Evolutionary conservation across 2,888 invertebrate genomes (phyloP), one percentile per base, ranked within the genome.

Genomic region (Sinohyriopsis cumingii): DNA sequence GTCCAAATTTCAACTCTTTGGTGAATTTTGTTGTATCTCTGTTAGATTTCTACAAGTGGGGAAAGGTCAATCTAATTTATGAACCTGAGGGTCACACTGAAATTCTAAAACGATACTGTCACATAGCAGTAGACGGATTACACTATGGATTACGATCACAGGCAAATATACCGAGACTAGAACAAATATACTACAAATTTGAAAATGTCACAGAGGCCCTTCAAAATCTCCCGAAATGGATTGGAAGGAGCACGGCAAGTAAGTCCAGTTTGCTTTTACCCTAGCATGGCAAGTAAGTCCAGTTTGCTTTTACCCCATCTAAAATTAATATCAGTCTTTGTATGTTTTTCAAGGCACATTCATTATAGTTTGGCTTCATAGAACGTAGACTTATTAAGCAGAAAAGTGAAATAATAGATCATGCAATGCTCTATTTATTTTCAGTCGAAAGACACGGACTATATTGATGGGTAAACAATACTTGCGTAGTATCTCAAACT

Each of bases 1-100:
- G 88, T 1, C 75, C 87, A 24, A 84, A 83, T 76, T 79, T 84
- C 66, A 82, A 81, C 66, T 78, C 82, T 0, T 62, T 86, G 6
- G 75, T 79, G 0, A 67, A 77, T 9, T 79, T 84, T 54, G 62
- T 86, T 19, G 65, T 77, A 0, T 68, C 72, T 12, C 69, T 83
- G 3, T 64, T 84, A 22, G 22, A 53, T 1, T 65, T 73, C 45
- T 79, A 78, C 63, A 71, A 75, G 0, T 85, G 85, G 85, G 69
- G 67, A 18, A 79, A 80, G 53, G 65, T 84, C 12, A 81, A 80
- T 22, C 59, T 83, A 19, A 63, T 86, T 0, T 86, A 85, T 63
- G 78, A 85, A 54, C 84, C 84, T 1, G 55, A 72, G 0, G 86
- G 84, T 20, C 85, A 86, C 65, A 66, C 62, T 24, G 62, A 82